These are phyloP conservation scores for Misgurnus anguillicaudatus DNA, from an alignment of 2,113 vertebrate species.

Conservation along the genomic window DNA sequence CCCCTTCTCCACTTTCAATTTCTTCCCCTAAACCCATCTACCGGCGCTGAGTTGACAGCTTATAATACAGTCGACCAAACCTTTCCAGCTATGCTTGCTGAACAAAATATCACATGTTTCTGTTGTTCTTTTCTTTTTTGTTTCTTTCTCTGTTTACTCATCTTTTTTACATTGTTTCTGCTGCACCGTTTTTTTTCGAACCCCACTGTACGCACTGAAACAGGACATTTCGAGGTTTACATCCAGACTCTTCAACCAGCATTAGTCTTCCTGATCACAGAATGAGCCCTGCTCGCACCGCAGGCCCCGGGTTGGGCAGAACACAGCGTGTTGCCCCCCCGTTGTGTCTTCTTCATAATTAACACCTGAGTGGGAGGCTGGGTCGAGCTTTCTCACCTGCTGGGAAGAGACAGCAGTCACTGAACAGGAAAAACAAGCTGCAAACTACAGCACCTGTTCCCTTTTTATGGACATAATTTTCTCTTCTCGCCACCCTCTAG, in stretches of 20 bases:
- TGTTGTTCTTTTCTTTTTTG: constrained; percentile 62
- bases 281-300: constrained; percentile 45
- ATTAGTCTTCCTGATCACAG: constrained; percentile 27
- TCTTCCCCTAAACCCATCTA: constrained; percentile 24
- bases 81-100: constrained; percentile 53
- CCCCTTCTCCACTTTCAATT: constrained; percentile 50
- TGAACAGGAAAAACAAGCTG: constrained; percentile 50
- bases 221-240: background rate
- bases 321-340: constrained; percentile 40
- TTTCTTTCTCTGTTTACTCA: constrained; percentile 52
- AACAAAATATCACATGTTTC: constrained; percentile 71
- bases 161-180: constrained; percentile 44
- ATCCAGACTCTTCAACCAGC: constrained; percentile 2
- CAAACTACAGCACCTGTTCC: constrained; percentile 49
- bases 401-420: constrained; percentile 40
- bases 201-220: too few species aligned
- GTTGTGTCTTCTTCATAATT: constrained; percentile 67
- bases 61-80: constrained; percentile 60
- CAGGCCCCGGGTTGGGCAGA: constrained; percentile 39
- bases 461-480: constrained; percentile 30
- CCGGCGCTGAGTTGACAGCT: constrained; percentile 39
- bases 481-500: background rate
- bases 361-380: constrained; percentile 70
- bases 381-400: constrained; percentile 50
- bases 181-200: constrained; percentile 44